Base-by-base conservation (phyloP, 2,888 invertebrate genomes). In the Acleris cristana region DNA sequence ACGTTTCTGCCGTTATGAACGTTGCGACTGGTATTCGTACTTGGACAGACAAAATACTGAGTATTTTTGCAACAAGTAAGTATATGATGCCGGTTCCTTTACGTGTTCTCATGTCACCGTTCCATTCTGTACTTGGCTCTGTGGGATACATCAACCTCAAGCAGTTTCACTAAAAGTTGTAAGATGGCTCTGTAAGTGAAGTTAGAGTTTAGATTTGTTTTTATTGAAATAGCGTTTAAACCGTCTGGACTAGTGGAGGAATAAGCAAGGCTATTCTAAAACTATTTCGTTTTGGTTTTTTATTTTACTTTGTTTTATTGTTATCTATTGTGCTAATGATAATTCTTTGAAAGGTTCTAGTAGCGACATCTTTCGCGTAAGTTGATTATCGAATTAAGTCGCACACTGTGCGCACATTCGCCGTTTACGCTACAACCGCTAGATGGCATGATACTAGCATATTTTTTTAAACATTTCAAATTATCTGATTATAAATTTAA, bases 1-100 rank as follows among this genome's bases (percentile, higher is more conserved):
- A 92, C 92, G 92, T 92, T 92, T 92, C 91, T 90, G 90, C 80
- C 85, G 85, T 84, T 81, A 67, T 19, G 62, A 58, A 55, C 67
- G 62, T 48, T 58, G 57, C 57, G 49, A 67, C 63, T 58, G 58
- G 63, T 67, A 63, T 67, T 63, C 67, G 67, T 63, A 63, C 53
- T 53, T 52, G 56, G 30, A 44, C 26, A 21, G 40, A 40, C 40
- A 40, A 40, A 51, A 57, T 45, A 62, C 61, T 8, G 34, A 21
- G 53, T 63, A 67, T 57, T 53, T 53, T 30, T 40, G 14, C 14
- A 57, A 34, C 48, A 34, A 19, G 45, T 45, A n/a, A 16, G 57
- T 63, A 57, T 57, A 44, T 48, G 10, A 53, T 62, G 54, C 63
- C 49, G 34, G 63, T 58, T 67, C 58, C 49, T 53, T 19, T 18